Conservation (phyloP, 35 echinoderm and acorn worm species). For the Diadema setosum region DNA sequence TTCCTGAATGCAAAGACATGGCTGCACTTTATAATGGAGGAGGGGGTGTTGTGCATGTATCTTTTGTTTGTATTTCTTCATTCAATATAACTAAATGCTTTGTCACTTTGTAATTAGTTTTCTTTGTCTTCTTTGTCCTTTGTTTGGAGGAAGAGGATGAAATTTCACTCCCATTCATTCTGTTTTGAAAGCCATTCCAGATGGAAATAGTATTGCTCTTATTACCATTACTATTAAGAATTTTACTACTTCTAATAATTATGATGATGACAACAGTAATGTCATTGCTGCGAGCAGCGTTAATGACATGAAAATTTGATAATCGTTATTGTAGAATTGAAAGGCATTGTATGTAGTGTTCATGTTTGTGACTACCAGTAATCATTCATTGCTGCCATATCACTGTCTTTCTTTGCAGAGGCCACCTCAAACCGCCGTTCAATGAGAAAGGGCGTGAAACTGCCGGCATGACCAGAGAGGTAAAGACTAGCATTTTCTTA, state of each 20-base stretch:
- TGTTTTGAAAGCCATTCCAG: too few relatives aligned
- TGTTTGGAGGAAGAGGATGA: too few relatives aligned
- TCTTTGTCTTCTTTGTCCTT: too few relatives aligned
- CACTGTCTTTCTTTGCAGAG: constrained; percentile 37
- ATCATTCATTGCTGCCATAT: background rate
- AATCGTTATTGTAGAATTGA: background rate
- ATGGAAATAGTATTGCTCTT: too few relatives aligned
- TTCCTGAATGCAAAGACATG: too few relatives aligned
- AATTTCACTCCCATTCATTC: too few relatives aligned
- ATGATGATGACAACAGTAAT: background rate
- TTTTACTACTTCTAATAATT: background rate
- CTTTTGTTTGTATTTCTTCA: too few relatives aligned
- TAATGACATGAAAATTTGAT: background rate
- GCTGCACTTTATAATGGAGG: too few relatives aligned
- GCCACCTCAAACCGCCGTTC: constrained; percentile 72
- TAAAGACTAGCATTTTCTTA: background rate
- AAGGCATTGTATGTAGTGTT: too few relatives aligned
- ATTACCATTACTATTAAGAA: background rate
- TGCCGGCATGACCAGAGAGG: constrained; percentile 94
- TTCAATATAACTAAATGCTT: too few relatives aligned
- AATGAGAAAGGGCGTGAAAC: constrained; percentile 75
- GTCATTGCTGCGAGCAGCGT: background rate
- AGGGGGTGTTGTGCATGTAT: too few relatives aligned
- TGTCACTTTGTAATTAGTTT: too few relatives aligned
- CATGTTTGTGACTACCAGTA: background rate